Conservation (phyloP, 92 coral and sea anemone genomes). For the Virgularia gustaviana region DNA sequence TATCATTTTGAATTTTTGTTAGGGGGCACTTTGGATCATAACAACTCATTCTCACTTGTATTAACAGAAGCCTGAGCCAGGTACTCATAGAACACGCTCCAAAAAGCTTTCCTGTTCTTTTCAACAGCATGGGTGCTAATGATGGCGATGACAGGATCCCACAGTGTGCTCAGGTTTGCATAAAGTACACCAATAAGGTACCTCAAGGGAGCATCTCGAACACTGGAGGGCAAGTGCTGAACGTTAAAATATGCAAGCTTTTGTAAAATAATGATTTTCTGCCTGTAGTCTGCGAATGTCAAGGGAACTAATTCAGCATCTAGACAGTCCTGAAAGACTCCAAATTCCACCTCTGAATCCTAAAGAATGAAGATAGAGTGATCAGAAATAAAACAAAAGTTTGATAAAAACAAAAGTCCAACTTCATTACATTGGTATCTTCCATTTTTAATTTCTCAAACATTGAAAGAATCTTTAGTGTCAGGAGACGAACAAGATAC, state of each 20-base stretch:
- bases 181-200: conserved; percentile 71
- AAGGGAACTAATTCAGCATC: conserved; percentile 70
- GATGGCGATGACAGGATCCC: conserved; percentile 76
- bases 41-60: conserved; percentile 75
- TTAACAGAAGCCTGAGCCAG: conserved; percentile 53
- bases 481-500: conserved; percentile 66
- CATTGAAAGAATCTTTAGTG: conserved; percentile 62
- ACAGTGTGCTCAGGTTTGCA: conserved; percentile 78
- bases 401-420: no score
- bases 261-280: conserved; percentile 69
- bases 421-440: conserved; percentile 49
- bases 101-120: conserved; percentile 61
- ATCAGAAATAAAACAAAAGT: no score
- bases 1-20: no score
- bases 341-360: conserved; percentile 22
- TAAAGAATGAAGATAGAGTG: background rate
- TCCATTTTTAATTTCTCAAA: conserved; percentile 58
- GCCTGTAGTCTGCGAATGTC: conserved; percentile 69
- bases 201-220: conserved; percentile 56
- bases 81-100: conserved; percentile 67
- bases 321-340: conserved; percentile 65
- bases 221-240: conserved; percentile 55
- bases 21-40: no score
- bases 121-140: conserved; percentile 60
- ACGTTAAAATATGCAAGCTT: conserved; percentile 63